These are phyloP conservation scores for Catocala sponsa DNA, from an alignment of 2,888 invertebrate genomes.

Conservation along the genomic window DNA sequence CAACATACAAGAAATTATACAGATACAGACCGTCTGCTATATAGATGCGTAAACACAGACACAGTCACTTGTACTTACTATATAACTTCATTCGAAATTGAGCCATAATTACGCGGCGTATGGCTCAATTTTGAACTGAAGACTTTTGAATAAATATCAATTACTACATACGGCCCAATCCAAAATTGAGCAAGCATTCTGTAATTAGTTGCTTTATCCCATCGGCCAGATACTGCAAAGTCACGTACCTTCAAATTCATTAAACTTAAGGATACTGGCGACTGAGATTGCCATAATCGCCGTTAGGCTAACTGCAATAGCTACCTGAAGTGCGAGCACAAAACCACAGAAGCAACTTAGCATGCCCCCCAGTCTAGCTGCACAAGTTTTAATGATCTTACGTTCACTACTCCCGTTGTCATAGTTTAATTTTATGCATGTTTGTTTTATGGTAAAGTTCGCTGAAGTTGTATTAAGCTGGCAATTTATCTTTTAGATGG, in stretches of 20 bases:
- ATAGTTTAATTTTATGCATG: constrained; percentile 25
- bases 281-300: constrained; percentile 10
- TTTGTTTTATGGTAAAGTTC: constrained; percentile 18
- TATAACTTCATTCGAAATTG: too few species aligned
- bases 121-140: too few species aligned
- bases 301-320: constrained; percentile 22
- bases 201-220: too few species aligned
- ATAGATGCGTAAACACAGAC: too few species aligned
- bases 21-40: too few species aligned
- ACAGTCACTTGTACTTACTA: too few species aligned
- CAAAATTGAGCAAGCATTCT: too few species aligned
- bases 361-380: constrained; percentile 6
- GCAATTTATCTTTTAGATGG: constrained; percentile 5
- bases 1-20: too few species aligned
- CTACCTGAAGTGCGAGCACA: constrained; percentile 10
- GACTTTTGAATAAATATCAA: too few species aligned
- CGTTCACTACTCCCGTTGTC: constrained; percentile 25
- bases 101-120: too few species aligned
- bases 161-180: too few species aligned
- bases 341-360: constrained; percentile 10
- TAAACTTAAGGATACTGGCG: not conserved
- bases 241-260: not conserved
- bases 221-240: not conserved
- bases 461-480: constrained; percentile 4
- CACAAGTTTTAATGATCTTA: constrained; percentile 40